These are phyloP conservation scores for Mystacornis crossleyi DNA, from an alignment of 2,113 vertebrate genomes.

Conservation along the genomic window DNA sequence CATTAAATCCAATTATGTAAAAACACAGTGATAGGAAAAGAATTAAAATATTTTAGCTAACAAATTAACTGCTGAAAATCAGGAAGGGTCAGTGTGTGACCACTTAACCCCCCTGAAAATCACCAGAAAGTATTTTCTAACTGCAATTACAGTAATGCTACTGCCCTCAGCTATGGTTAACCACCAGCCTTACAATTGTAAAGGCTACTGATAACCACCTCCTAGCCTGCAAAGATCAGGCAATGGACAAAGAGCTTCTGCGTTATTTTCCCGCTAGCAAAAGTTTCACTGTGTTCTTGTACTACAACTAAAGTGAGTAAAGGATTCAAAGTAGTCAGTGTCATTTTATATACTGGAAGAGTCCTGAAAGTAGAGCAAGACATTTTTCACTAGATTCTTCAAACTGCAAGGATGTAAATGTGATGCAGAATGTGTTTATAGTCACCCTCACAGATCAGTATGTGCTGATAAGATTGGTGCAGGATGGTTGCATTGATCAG, in stretches of 20 bases:
- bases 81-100: not conserved
- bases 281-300: not conserved
- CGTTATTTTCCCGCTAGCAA: conserved; percentile 30
- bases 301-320: conserved; percentile 19
- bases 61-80: conserved; percentile 16
- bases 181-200: not conserved
- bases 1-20: not conserved
- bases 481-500: not conserved
- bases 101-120: not conserved
- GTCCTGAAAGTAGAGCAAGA: conserved; percentile 1
- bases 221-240: not conserved
- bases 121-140: not conserved
- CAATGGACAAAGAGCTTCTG: conserved; percentile 4
- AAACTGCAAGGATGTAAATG: not conserved
- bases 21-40: not conserved
- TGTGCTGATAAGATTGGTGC: not conserved
- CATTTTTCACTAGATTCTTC: not conserved
- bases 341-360: conserved; percentile 20
- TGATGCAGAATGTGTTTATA: not conserved
- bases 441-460: not conserved
- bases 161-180: conserved; percentile 13
- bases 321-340: conserved; percentile 31
- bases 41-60: not conserved
- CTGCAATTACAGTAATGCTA: not conserved
- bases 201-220: not conserved